Base-by-base conservation (phyloP, 1,140 invertebrate species). In the Caligus rogercresseyi region DNA sequence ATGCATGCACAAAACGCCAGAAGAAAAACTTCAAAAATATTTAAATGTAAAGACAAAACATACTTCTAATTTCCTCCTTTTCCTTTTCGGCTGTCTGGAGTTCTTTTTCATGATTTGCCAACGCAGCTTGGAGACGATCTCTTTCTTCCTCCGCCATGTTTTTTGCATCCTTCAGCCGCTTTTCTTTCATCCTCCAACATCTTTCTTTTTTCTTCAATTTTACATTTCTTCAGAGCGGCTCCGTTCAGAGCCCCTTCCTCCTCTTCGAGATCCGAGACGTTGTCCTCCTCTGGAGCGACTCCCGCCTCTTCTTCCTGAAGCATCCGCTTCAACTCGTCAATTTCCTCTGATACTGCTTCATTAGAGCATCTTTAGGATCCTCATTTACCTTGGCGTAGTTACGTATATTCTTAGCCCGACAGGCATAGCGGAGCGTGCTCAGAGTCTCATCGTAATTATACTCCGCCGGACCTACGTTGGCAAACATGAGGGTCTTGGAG, bases 391-490 rank as follows among this genome's bases (percentile, higher is more conserved):
- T 83, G 55, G 92, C 93, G 67, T 85, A 83, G 74, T 98, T 99
- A 71, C 92, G 87, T 64, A 99, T 99, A 70, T 89, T 93, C 74
- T 99, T 98, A 1, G 94, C 93, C 60, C 94, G 78, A 76, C 90
- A 93, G 0, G 95, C 94, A 76, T 98, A 99, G 15, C 96, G 78
- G 52, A 98, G 76, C 0, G 95, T 97, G 70, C 89, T 96, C 53
- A 98, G 87, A 0, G 91, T 93, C 74, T 98, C 95, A 70, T 98
- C 93, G 72, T 93, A 96, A 75, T 98, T 98, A 64, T 86, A 85
- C 68, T 92, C 88, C 11, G 93, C 89, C 26, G 95, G 94, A 20
- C 93, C 93, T 52, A 97, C 80, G 71, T 94, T 97, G 14, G 95
- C 93, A 72, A 83, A 81, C 89, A 96, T 95, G 21, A 95, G 82